Evolutionary conservation across 2,888 invertebrate species (phyloP), one percentile per base, ranked within the genome.

Genomic region (Choreutis nemorana): DNA sequence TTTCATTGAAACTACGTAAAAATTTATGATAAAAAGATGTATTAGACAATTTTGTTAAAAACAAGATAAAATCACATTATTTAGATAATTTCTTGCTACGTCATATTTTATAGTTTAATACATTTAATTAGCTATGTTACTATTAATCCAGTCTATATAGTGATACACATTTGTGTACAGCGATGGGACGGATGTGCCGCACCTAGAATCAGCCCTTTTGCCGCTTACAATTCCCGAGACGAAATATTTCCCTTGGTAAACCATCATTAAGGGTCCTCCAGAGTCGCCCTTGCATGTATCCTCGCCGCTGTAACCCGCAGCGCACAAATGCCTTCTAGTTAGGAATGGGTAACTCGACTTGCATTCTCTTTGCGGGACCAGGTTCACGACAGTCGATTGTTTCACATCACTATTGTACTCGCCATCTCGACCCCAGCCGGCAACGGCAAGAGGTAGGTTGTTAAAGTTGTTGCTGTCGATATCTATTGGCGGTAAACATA

Each of bases 281-380:
- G 77, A 78, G 40, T 77, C 77, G 2, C 77, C 78, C 45, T 71
- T 72, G 38, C 78, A 77, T 3, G 77, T 71, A 33, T 77, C 78
- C 37, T 73, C 57, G 0, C 75, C 73, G 1, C 50, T 61, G 16
- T 62, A 56, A 0, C 72, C 75, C 4, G 62, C 67, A 3, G 77
- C 77, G 41, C 75, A 77, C n/a, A 77, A 33, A 38, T 73, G 73
- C 2, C 54, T 39, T 1, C 45, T 48, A 2, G 62, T 55, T 18
- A 78, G 43, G 16, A 42, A 42, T 0, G 66, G 55, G 30, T 78
- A 78, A 30, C 45, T 58, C 18, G 41, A 42, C 26, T 30, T 45
- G 37, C 77, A 78, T 32, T 61, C 46, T 2, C 48, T 48, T 29
- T 67, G 64, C 0, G 71, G 59, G 2, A 77, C 61, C 21, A 78